Evolutionary conservation across 2,888 invertebrate species (phyloP).

Genomic region (Drosophila multiciliata): DNA sequence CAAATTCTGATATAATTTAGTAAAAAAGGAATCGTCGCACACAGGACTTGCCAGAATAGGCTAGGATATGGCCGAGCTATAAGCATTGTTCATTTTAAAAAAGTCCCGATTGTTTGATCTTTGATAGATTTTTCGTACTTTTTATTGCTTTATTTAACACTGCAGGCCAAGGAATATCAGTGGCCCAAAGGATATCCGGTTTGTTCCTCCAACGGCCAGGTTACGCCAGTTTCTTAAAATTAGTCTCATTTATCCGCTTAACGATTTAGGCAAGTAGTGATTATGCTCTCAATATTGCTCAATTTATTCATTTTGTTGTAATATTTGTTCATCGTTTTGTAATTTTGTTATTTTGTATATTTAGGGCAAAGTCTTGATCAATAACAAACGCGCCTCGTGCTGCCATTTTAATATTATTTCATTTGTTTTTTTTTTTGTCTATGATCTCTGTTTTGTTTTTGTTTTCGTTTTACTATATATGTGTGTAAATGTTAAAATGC

Average conservation of each 20-base stretch:
- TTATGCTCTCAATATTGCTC: conserved; percentile 52
- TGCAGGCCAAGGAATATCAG: neutral
- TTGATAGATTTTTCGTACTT: neutral
- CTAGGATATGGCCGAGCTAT: neutral
- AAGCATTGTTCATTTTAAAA: neutral
- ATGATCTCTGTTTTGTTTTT: neutral
- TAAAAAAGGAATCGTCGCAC: neutral
- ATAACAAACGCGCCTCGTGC: conserved; percentile 55
- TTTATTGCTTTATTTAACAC: neutral
- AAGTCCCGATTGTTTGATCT: neutral
- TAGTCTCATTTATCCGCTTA: neutral
- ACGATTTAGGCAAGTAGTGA: conserved; percentile 7
- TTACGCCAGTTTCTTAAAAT: neutral
- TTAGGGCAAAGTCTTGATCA: conserved; percentile 61
- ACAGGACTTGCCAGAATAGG: neutral
- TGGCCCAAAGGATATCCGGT: neutral
- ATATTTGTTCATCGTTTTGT: conserved; percentile 40
- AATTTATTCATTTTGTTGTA: conserved; percentile 56
- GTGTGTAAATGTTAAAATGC: conserved; percentile 55
- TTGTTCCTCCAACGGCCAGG: neutral
- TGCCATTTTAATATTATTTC: conserved; percentile 25
- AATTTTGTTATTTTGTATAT: conserved; percentile 42
- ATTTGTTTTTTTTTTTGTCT: conserved; percentile 11
- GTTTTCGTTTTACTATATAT: conserved; percentile 31
- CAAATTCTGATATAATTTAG: neutral